A percentile compares a stretch with the other conserved stretches of the same genome.
These are phyloP conservation scores for Corapipo altera DNA, from an alignment of 2,113 vertebrate genomes.

Conservation along the genomic window DNA sequence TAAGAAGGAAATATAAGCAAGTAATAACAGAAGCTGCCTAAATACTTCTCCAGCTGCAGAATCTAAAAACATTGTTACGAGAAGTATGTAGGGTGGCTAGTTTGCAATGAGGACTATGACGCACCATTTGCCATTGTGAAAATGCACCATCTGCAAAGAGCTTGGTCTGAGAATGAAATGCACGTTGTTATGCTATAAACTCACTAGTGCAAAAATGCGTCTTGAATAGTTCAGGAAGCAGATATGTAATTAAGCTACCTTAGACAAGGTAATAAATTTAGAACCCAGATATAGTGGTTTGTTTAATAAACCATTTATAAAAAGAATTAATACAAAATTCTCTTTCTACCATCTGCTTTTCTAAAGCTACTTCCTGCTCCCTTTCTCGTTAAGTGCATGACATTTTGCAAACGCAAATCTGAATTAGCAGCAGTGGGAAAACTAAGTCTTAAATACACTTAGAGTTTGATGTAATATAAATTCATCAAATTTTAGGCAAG, in stretches of 20 bases:
- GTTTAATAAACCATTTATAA: neutral
- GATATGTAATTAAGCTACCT: neutral
- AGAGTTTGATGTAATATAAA: neutral
- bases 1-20: neutral
- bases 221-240: neutral
- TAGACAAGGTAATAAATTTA: neutral
- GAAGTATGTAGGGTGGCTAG: neutral
- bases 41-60: neutral
- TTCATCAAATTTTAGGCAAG: neutral
- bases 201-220: neutral
- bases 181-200: neutral
- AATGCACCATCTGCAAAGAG: neutral
- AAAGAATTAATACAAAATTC: neutral
- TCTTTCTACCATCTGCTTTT: neutral
- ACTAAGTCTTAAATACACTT: neutral
- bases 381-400: neutral
- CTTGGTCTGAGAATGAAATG: neutral
- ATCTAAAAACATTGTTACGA: neutral
- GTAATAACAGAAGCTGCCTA: neutral
- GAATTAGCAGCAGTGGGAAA: neutral
- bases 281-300: neutral
- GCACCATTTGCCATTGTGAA: neutral
- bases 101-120: neutral
- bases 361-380: neutral
- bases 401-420: neutral